Base-by-base conservation (phyloP, 2,113 vertebrate species). In the Sapayoa aenigma region DNA sequence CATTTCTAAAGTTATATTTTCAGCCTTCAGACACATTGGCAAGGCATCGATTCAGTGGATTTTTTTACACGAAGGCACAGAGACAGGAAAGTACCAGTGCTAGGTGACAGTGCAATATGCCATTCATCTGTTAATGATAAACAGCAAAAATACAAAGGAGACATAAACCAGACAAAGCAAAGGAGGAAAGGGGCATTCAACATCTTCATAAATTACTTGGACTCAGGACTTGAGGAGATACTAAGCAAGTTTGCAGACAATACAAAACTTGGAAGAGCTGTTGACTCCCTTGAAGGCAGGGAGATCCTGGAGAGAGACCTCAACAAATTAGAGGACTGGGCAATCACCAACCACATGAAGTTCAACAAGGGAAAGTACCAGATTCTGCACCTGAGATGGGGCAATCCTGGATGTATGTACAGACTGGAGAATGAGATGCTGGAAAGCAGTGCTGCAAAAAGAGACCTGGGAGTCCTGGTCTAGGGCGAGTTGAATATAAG, bases 1-100 rank as follows among this genome's bases (percentile, higher is more conserved):
- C 80, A 62, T 82, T 95, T 96, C 93, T 13, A 8, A 63, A 77
- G 79, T 72, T 90, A 56, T 71, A 89, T 96, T 92, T 87, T 89
- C 86, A 89, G 66, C 66, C 83, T 95, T 84, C 60, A 90, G 73
- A 53, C 65, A 49, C 0, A 0, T 52, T 94, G 83, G 85, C 76
- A 89, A 86, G 72, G 85, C 86, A 87, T 92, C 2, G 11, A 76
- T 89, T 93, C 65, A 60, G 73, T 68, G 60, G 21, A 7, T 1
- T 55, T 62, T 95, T 81, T 65, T 65, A 81, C 56, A 46, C 76
- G 86, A 81, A 92, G 76, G 65, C 76, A 42, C 81, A 89, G 28
- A 96, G 93, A 55, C 65, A 73, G 82, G 60, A 81, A 92, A 82
- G 62, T 66, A 50, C 56, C 52, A 49, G 46, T 18, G 60, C 52